Conservation (phyloP, 53 echinoderm and acorn worm species). For the Paelopatides confundens region DNA sequence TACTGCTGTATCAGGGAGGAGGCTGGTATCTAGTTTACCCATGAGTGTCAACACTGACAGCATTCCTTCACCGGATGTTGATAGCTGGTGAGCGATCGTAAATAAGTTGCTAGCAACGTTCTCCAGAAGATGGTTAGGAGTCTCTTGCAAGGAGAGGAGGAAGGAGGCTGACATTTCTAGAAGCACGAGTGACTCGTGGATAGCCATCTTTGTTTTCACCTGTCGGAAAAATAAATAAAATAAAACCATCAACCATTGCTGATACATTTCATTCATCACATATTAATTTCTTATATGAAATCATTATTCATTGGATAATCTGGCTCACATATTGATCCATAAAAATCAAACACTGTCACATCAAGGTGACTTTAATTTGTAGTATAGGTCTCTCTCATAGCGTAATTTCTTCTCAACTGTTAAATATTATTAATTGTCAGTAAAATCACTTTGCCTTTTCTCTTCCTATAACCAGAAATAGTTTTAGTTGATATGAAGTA, state of each 20-base stretch:
- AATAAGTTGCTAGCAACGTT: background rate
- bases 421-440: too few relatives aligned
- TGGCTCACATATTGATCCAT: too few relatives aligned
- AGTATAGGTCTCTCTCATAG: too few relatives aligned
- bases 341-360: too few relatives aligned
- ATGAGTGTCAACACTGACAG: background rate
- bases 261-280: too few relatives aligned
- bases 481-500: too few relatives aligned
- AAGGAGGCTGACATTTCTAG: background rate
- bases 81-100: background rate
- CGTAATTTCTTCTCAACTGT: too few relatives aligned
- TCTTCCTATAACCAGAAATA: too few relatives aligned
- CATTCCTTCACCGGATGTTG: background rate
- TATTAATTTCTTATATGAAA: too few relatives aligned
- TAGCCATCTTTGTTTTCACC: constrained; percentile 21
- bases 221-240: background rate
- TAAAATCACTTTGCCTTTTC: too few relatives aligned
- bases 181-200: background rate
- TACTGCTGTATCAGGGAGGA: constrained; percentile 11
- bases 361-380: too few relatives aligned
- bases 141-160: background rate
- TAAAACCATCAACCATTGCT: background rate
- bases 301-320: too few relatives aligned
- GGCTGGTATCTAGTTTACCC: background rate
- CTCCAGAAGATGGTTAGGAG: background rate